These are phyloP conservation scores for Phoebastria nigripes DNA, from an alignment of 2,797 vertebrate species.

Conservation along the genomic window DNA sequence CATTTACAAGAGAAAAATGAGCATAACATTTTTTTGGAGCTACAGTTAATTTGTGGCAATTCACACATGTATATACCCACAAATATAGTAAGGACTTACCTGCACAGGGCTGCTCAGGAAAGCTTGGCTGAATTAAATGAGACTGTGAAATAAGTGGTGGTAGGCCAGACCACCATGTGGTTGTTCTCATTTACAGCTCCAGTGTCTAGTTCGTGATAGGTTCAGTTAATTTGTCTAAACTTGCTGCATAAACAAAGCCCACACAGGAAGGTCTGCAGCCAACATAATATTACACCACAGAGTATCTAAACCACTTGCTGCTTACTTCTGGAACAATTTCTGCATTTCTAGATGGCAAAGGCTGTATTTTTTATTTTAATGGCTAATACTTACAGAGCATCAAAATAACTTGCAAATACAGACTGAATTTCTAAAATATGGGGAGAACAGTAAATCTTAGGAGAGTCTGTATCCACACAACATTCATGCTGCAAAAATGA, in stretches of 20 bases:
- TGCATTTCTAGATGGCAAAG: not conserved
- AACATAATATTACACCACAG: not conserved
- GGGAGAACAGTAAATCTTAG: not conserved
- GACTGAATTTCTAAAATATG: not conserved
- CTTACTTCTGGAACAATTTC: not conserved
- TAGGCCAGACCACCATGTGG: not conserved
- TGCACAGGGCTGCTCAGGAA: not conserved
- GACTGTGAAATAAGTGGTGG: not conserved
- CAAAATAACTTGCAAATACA: not conserved
- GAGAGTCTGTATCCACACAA: not conserved
- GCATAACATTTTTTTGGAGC: not conserved
- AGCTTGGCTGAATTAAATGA: not conserved
- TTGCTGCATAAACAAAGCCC: conserved; percentile 17
- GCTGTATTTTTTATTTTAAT: not conserved
- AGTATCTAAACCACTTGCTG: not conserved
- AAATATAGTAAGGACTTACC: not conserved
- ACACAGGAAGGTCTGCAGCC: conserved; percentile 18
- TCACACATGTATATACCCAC: not conserved
- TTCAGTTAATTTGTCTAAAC: conserved; percentile 24
- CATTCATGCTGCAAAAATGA: not conserved
- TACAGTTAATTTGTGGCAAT: not conserved
- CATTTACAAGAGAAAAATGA: not conserved
- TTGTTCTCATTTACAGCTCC: not conserved
- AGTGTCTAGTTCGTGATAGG: not conserved
- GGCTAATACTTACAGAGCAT: not conserved